Conservation (phyloP, 2,113 vertebrate species). For the Pleuronectes platessa region DNA sequence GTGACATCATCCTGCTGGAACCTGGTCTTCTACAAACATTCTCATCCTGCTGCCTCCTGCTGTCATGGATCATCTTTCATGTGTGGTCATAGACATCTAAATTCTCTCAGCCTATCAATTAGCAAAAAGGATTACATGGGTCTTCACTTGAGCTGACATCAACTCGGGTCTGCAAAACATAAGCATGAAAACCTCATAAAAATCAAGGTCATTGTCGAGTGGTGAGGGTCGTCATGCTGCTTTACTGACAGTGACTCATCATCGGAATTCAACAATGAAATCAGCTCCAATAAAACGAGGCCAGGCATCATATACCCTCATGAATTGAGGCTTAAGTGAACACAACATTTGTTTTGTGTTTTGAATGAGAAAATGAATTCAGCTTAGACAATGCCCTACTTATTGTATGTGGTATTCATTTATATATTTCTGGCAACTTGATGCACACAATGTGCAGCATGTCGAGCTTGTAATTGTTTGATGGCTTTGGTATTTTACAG, state of each 20-base stretch:
- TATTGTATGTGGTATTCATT: background rate
- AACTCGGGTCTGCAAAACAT: constrained; percentile 33
- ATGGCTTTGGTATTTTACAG: constrained; percentile 53
- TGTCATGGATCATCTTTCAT: constrained; percentile 83
- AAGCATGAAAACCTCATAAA: constrained; percentile 39
- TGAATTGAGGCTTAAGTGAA: constrained; percentile 23
- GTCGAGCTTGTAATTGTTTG: constrained; percentile 61
- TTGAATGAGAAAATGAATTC: background rate
- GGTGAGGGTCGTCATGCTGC: constrained; percentile 1
- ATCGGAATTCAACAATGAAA: constrained; percentile 62
- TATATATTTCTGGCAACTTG: constrained; percentile 3
- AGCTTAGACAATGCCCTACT: constrained; percentile 2
- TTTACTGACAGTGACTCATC: constrained; percentile 64
- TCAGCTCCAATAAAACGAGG: constrained; percentile 47
- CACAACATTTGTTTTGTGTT: constrained; percentile 9
- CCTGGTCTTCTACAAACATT: constrained; percentile 72
- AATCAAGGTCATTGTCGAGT: constrained; percentile 49
- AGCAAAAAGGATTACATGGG: constrained; percentile 69
- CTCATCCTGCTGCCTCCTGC: constrained; percentile 40
- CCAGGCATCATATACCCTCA: background rate
- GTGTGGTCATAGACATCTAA: constrained; percentile 67
- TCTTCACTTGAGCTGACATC: constrained; percentile 57
- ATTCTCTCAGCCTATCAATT: constrained; percentile 81
- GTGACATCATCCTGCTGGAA: constrained; percentile 77
- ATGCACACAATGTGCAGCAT: constrained; percentile 20